These are phyloP conservation scores for Psephotus haematonotus DNA, from an alignment of 2,113 vertebrate genomes.

Conservation along the genomic window DNA sequence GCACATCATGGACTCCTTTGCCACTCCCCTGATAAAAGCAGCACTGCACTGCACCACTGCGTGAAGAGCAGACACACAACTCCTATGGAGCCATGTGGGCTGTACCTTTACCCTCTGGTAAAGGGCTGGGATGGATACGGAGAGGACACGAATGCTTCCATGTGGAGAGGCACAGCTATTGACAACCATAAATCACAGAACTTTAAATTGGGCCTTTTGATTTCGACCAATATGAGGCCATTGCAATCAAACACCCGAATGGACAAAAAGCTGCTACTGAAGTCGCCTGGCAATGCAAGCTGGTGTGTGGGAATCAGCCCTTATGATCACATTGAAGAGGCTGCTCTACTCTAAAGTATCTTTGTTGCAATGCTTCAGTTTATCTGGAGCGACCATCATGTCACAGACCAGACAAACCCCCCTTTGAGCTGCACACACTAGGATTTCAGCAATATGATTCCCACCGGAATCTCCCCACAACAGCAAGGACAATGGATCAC, in stretches of 20 bases:
- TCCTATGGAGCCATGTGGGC: background rate
- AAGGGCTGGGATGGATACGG: background rate
- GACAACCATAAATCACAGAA: background rate
- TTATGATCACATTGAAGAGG: background rate
- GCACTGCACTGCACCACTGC: rapidly evolving
- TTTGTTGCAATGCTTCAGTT: background rate
- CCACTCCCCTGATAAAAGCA: rapidly evolving
- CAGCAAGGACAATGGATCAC: background rate
- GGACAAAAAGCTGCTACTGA: background rate
- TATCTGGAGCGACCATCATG: background rate
- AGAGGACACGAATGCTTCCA: background rate
- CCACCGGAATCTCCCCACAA: background rate
- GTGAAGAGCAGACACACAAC: background rate
- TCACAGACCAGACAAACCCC: background rate
- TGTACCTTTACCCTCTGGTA: no score
- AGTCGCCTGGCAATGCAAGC: background rate
- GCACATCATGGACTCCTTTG: background rate
- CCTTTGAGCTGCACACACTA: background rate
- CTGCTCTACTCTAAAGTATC: background rate
- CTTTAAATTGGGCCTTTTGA: background rate
- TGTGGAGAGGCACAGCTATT: background rate
- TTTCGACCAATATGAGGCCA: background rate
- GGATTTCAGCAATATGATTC: background rate
- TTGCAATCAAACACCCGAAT: constrained; percentile 1
- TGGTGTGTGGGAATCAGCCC: background rate